phyloP scores from a whole-genome alignment of 2,888 invertebrate species.

The Cordilura impudica region DNA sequence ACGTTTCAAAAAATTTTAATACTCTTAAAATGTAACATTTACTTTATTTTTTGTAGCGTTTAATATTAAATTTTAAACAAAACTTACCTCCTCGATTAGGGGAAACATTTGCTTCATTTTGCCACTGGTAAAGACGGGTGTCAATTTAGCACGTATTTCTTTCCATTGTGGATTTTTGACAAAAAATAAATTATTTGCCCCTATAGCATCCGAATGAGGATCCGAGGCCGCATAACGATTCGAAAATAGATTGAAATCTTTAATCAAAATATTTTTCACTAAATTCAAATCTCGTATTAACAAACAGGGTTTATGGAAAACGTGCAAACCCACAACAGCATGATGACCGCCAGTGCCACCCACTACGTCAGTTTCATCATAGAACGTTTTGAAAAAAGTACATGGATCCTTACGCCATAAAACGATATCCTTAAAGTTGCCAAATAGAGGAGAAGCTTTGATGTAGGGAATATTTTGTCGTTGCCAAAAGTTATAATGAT shows the following conservation, averaged over 20 bases:
- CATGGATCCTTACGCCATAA: constrained; percentile 67
- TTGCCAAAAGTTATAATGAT: constrained; percentile 69
- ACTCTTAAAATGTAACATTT: too few species aligned
- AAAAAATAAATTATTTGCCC: constrained; percentile 76
- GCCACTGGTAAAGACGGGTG: constrained; percentile 77
- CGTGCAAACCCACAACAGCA: constrained; percentile 72
- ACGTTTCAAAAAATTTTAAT: too few species aligned
- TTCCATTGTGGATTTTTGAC: constrained; percentile 77
- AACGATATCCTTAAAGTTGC: constrained; percentile 73
- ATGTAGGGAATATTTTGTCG: constrained; percentile 72
- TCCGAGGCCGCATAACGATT: constrained; percentile 71
- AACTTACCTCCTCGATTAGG: constrained; percentile 69
- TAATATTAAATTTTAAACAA: too few species aligned
- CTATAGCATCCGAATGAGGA: constrained; percentile 73
- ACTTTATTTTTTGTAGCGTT: too few species aligned
- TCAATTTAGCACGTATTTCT: constrained; percentile 73
- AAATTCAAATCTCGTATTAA: constrained; percentile 77
- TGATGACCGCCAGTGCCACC: constrained; percentile 55
- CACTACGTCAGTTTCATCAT: constrained; percentile 60
- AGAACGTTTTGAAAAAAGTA: constrained; percentile 69
- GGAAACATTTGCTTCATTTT: constrained; percentile 75
- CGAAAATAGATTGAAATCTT: constrained; percentile 77
- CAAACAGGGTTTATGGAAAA: constrained; percentile 76
- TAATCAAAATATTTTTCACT: constrained; percentile 77
- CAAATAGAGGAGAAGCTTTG: constrained; percentile 73